Conservation (phyloP, 2,888 invertebrate species). For the Mythimna lalbum region DNA sequence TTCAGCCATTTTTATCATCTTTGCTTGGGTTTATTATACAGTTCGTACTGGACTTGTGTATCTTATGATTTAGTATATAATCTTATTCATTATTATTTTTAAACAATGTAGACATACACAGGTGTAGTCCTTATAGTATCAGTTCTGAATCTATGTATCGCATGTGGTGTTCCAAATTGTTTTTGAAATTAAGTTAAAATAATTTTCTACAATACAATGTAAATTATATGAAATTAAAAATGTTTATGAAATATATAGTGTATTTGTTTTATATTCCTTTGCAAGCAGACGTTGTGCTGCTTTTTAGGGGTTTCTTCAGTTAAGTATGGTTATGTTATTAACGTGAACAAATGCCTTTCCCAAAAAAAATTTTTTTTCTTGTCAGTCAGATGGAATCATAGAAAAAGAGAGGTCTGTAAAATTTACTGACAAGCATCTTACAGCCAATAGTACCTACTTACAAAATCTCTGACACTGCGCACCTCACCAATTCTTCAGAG, state of each 20-base stretch:
- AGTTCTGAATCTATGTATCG: constrained; percentile 72
- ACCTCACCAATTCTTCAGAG: too few relatives aligned
- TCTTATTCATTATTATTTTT: constrained; percentile 26
- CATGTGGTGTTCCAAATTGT: constrained; percentile 60
- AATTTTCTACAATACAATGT: constrained; percentile 67
- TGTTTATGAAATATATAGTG: constrained; percentile 62
- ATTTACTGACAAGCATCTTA: too few relatives aligned
- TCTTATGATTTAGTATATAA: constrained; percentile 53
- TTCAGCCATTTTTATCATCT: constrained; percentile 2
- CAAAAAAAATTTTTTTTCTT: too few relatives aligned
- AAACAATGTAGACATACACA: constrained; percentile 23
- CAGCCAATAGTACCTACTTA: too few relatives aligned
- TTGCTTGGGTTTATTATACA: constrained; percentile 20
- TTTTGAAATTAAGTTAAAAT: constrained; percentile 60
- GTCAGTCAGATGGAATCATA: too few relatives aligned
- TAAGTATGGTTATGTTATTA: too few relatives aligned
- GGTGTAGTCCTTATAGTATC: constrained; percentile 50
- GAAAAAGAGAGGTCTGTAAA: too few relatives aligned
- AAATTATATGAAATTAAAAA: constrained; percentile 70
- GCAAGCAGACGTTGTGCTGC: background rate
- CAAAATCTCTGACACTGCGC: too few relatives aligned
- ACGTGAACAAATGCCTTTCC: too few relatives aligned
- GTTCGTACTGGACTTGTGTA: constrained; percentile 31
- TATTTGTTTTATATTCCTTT: constrained; percentile 8
- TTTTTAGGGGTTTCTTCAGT: too few relatives aligned